Percentiles rank a stretch among this genome's conserved stretches.
Conservation (phyloP, 2,113 vertebrate species). For the Suncus etruscus region DNA sequence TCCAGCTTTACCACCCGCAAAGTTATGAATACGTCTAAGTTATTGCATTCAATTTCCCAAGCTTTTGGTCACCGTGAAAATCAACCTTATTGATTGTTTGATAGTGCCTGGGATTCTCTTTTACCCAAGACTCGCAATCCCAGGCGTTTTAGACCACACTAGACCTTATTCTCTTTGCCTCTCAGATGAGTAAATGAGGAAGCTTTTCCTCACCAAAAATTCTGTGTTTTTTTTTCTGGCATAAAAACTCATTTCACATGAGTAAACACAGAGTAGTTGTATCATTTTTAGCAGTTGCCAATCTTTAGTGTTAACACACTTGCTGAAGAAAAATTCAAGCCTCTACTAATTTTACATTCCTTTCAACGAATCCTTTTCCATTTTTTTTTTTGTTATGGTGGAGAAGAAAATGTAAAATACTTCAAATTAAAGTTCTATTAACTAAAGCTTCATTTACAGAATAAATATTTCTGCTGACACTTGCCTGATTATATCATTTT, state of each 20-base stretch:
- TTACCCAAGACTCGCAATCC: accelerated
- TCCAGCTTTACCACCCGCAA: background rate
- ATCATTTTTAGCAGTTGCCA: conserved; percentile 63
- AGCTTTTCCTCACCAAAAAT: background rate
- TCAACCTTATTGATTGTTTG: too few relatives aligned
- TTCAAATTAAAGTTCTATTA: conserved; percentile 88
- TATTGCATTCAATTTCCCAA: background rate
- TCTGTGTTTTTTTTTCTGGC: background rate
- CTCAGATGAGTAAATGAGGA: background rate
- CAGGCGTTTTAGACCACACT: too few relatives aligned
- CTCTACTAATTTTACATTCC: background rate
- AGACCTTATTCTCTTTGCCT: background rate
- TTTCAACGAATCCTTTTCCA: accelerated
- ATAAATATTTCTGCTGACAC: conserved; percentile 90
- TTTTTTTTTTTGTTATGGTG: background rate
- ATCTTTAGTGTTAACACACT: conserved; percentile 55
- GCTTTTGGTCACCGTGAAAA: background rate
- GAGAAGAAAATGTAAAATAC: conserved; percentile 79
- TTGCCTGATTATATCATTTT: conserved; percentile 90
- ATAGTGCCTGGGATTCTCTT: background rate
- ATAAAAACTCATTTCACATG: background rate
- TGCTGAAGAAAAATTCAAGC: background rate
- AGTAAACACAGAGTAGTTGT: background rate
- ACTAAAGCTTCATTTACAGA: conserved; percentile 87
- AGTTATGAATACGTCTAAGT: background rate